phyloP scores from a whole-genome alignment of 1,140 invertebrate genomes.

The Thalassaphorura encarpata region DNA sequence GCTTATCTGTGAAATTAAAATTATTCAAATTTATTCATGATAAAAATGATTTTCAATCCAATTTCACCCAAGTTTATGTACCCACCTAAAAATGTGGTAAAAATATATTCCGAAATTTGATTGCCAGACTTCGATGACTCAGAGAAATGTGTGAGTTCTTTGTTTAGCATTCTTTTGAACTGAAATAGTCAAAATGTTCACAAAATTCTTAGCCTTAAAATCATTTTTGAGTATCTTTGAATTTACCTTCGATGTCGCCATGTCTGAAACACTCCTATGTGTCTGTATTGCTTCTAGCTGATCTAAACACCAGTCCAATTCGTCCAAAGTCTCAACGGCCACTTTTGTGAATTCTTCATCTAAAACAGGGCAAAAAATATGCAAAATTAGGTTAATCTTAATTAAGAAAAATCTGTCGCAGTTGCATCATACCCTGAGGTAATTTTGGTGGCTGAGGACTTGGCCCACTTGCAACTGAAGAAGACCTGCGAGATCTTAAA shows the following conservation, averaged over 20 bases:
- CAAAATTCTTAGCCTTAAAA: no score
- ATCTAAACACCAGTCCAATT: constrained; percentile 99
- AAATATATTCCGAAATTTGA: constrained; percentile 98
- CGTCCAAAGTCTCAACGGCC: constrained; percentile 92
- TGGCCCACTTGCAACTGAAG: no score
- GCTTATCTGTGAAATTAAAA: constrained; percentile 88
- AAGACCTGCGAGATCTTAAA: no score
- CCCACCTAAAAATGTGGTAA: constrained; percentile 96
- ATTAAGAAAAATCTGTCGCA: no score
- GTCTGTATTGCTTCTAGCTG: constrained; percentile 99
- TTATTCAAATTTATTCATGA: no score
- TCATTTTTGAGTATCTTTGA: no score
- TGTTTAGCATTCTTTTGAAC: constrained; percentile 99
- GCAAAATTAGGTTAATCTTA: no score
- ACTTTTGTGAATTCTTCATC: no score
- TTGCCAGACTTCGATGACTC: constrained; percentile 98
- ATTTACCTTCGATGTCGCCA: constrained; percentile 99
- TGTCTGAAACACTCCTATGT: constrained; percentile 96
- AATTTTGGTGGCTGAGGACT: no score
- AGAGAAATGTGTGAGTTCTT: constrained; percentile 97
- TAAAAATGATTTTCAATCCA: background rate
- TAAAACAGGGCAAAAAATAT: no score
- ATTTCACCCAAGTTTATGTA: constrained; percentile 29
- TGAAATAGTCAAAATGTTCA: no score
- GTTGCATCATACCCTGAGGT: no score